Base-by-base conservation (phyloP, 2,888 invertebrate genomes). In the Zygogramma bicolorata region DNA sequence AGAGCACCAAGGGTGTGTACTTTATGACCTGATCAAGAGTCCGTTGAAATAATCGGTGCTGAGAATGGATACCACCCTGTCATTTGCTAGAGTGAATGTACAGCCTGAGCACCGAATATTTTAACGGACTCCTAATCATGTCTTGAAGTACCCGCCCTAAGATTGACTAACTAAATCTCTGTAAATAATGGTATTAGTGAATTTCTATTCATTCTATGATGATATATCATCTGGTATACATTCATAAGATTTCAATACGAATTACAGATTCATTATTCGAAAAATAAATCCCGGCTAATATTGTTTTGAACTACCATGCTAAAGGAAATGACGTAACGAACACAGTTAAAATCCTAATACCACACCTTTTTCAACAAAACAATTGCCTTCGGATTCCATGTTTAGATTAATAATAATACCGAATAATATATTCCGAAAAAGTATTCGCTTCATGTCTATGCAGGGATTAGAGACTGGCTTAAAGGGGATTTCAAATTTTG, bases 331-430 rank as follows among this genome's bases (percentile, higher is more conserved):
- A 81, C 78, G 80, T 76, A 76, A 81, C 67, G 66, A 61, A 74
- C 76, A 81, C 80, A 77, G 80, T 81, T 79, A 77, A 75, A 80
- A 71, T 71, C 42, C 76, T 75, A 79, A 80, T 78, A 79, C 81
- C 80, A 77, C 81, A 79, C 80, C 81, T 81, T 80, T 81, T 79
- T 76, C 74, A 79, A 80, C 79, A 80, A 80, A 79, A 81, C 81
- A 81, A 81, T 81, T 74, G 79, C 73, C 67, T 72, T 77, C 67
- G 78, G 79, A 76, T 78, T 76, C 81, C 80, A 81, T 81, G 80
- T 80, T 81, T 79, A 79, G 80, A 81, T 81, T 81, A 78, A 80
- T 79, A 81, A 81, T 81, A 77, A 74, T 76, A 69, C 74, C 62
- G 70, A 72, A 75, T 78, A 78, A 77, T 77, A 77, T 77, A 78